These are phyloP conservation scores for Ahaetulla prasina DNA, from an alignment of 2,113 vertebrate genomes.

Conservation along the genomic window DNA sequence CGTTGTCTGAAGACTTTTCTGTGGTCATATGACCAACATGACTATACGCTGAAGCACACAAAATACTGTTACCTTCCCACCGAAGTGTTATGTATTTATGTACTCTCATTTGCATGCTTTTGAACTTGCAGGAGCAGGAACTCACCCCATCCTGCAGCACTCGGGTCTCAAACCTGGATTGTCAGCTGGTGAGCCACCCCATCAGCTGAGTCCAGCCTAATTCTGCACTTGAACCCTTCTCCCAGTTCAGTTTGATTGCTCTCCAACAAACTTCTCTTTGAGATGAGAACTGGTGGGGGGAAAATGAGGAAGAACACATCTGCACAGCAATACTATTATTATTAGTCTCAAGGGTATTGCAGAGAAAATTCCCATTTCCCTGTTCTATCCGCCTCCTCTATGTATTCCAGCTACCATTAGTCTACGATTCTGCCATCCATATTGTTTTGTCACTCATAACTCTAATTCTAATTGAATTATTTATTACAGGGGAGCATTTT, in stretches of 20 bases:
- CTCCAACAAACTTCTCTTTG: neutral
- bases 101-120: too few relatives aligned
- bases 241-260: neutral
- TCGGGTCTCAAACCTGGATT: neutral
- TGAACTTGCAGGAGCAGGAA: neutral
- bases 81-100: too few relatives aligned
- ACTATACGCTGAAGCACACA: too few relatives aligned
- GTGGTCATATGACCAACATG: too few relatives aligned
- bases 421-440: conserved; percentile 3
- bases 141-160: neutral
- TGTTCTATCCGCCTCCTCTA: neutral
- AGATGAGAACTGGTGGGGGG: neutral
- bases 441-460: conserved; percentile 8
- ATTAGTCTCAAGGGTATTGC: neutral
- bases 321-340: neutral
- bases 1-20: too few relatives aligned
- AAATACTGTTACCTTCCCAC: too few relatives aligned
- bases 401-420: neutral
- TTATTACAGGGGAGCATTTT: conserved; percentile 22
- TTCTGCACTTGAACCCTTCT: neutral
- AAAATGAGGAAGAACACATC: neutral
- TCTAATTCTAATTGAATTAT: conserved; percentile 34
- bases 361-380: neutral
- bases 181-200: neutral
- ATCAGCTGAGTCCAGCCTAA: neutral